phyloP scores from a whole-genome alignment of 2,113 vertebrate genomes.

The Steatornis caripensis region DNA sequence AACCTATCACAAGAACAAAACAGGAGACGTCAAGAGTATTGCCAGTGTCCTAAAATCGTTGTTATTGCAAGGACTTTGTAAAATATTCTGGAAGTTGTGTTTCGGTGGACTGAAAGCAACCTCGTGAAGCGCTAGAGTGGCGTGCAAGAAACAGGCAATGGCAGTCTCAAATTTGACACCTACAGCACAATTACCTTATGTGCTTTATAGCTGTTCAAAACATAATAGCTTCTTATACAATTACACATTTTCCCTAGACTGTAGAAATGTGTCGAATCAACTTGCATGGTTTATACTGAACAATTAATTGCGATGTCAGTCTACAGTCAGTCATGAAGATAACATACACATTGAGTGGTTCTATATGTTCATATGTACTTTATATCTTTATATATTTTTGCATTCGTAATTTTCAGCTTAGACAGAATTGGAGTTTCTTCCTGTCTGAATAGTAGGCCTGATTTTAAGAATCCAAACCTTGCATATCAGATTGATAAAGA shows the following conservation, averaged over 20 bases:
- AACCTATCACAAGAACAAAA: background rate
- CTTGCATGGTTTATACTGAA: background rate
- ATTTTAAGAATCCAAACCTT: background rate
- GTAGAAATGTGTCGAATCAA: background rate
- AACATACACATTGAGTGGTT: background rate
- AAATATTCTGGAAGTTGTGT: background rate
- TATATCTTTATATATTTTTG: background rate
- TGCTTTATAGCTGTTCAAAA: background rate
- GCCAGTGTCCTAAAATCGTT: background rate
- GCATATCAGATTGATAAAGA: background rate
- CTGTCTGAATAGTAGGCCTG: background rate
- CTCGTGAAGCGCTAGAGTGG: background rate
- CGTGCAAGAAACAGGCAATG: background rate
- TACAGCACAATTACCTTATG: background rate
- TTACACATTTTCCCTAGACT: background rate
- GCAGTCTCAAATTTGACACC: background rate
- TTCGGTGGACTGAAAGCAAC: background rate
- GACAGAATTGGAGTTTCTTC: background rate
- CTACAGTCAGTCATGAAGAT: background rate
- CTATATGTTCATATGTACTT: background rate
- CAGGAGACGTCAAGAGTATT: background rate
- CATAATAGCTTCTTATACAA: background rate
- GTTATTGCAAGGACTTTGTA: background rate
- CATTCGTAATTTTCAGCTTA: background rate
- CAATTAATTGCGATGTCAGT: background rate